Evolutionary conservation across 1,140 invertebrate genomes (phyloP), one percentile per base, ranked within the genome.

Genomic region (Vanessa atalanta): DNA sequence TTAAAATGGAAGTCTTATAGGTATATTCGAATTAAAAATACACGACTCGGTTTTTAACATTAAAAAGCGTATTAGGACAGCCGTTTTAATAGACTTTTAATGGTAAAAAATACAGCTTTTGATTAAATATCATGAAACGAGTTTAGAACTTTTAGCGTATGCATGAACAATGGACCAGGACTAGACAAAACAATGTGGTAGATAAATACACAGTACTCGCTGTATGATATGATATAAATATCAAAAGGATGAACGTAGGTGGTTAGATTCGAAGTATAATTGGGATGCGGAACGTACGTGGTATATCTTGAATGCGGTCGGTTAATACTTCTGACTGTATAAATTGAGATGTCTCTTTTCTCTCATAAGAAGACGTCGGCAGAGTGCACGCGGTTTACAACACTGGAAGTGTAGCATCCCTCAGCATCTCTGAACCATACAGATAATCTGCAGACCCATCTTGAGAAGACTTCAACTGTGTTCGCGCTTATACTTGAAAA

Each of bases 1-100:
- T 74, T 76, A 76, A 76, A 73, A 77, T 71, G 75, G 20, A 79
- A 75, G 70, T 72, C 67, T 73, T 43, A 71, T 71, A 71, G 70
- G 60, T 64, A 65, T 71, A 71, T 65, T 70, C 68, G 68, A 16
- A 57, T 53, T 69, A 69, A 70, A 68, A 70, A 70, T 61, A 61
- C 57, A 70, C 53, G 68, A 61, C 57, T 43, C 16, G 61, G 31
- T 55, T 65, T 72, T 65, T 23, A 72, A 53, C 37, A 60, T 23
- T 31, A 65, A 72, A 65, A 57, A 72, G 31, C 47, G 23, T 63
- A 70, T 70, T 70, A 70, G 68, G 63, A 63, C 51, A 50, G 57
- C 61, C 47, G 48, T 63, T 69, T 69, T 70, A 48, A 70, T 47
- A 60, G 16, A 53, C 14, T 57, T 61, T 61, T 61, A 61, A 61